Base-by-base conservation (phyloP, 2,888 invertebrate species). In the Caenorhabditis sinica region DNA sequence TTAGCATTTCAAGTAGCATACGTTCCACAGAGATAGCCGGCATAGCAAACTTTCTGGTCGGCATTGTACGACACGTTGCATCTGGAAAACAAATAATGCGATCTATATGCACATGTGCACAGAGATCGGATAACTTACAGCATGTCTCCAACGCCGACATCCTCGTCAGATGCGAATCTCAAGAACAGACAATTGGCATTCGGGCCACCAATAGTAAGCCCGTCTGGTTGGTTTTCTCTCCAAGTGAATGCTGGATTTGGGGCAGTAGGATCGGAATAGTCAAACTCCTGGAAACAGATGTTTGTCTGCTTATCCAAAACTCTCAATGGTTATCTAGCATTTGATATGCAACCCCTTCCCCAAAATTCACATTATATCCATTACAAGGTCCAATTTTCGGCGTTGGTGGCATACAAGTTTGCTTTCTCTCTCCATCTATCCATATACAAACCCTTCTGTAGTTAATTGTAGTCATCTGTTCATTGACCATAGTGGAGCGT, bases 71-170 rank as follows among this genome's bases (percentile, higher is more conserved):
- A 20, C 15, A 9, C 25, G 8, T 25, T 28, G 56, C 56, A 56
- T 25, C 56, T 56, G 56, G 15, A 56, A 56, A 56, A 0, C 8
- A 23, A 23, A 9, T 53, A 23, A 20, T 23, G 17, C n/a, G n/a
- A n/a, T n/a, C n/a, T n/a, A n/a, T n/a, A n/a, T n/a, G n/a, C n/a
- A n/a, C n/a, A n/a, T n/a, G n/a, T n/a, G n/a, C 9, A 40, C 15
- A 40, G 40, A 25, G 23, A 20, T 25, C 58, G 13, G 28, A 13
- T n/a, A 40, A 63, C 23, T 45, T 17, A 69, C 69, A 56, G 56
- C 51, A 53, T 36, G 40, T 69, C 69, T 23, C 53, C 69, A 36
- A 69, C 53, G 1, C 69, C 69, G n/a, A 30, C 20, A 8, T n/a
- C 40, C 2, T 36, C 69, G 17, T 13, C 36, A 2, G 15, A 11